phyloP scores from a whole-genome alignment of 1,140 invertebrate species.

The Heterodera carotae region DNA sequence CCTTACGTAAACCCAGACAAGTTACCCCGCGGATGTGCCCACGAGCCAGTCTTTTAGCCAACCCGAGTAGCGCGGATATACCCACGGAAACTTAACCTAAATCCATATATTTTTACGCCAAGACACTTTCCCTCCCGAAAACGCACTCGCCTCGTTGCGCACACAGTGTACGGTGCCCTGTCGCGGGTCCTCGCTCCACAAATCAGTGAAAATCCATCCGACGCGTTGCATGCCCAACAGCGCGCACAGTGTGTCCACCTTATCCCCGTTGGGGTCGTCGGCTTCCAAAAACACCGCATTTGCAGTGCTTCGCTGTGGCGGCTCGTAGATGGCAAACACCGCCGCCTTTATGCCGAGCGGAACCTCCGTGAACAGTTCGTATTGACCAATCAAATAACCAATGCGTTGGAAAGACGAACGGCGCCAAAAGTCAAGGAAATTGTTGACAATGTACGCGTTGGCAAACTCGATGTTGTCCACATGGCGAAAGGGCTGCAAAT shows the following conservation, averaged over 20 bases:
- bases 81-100: too few species aligned
- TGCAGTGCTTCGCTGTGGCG: conserved; percentile 71
- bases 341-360: conserved; percentile 89
- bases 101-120: too few species aligned
- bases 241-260: conserved; percentile 77
- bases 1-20: too few species aligned
- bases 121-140: too few species aligned
- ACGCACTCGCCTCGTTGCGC: conserved; percentile 74
- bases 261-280: conserved; percentile 69
- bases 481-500: conserved; percentile 91
- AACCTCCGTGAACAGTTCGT: conserved; percentile 88
- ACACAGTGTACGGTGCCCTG: conserved; percentile 83
- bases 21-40: too few species aligned
- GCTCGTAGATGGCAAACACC: conserved; percentile 95
- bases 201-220: conserved; percentile 99
- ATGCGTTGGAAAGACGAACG: conserved; percentile 87
- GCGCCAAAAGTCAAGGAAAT: conserved; percentile 95
- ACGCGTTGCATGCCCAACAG: conserved; percentile 80
- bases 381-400: conserved; percentile 87
- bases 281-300: conserved; percentile 69
- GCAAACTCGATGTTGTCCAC: conserved; percentile 97
- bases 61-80: too few species aligned
- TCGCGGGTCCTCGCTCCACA: conserved; percentile 71
- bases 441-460: conserved; percentile 88
- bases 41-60: too few species aligned